A percentile compares a stretch with the other conserved stretches of the same genome.
These are phyloP conservation scores for Drosophila parabipectinata DNA, from an alignment of 1,140 invertebrate species.

Conservation along the genomic window DNA sequence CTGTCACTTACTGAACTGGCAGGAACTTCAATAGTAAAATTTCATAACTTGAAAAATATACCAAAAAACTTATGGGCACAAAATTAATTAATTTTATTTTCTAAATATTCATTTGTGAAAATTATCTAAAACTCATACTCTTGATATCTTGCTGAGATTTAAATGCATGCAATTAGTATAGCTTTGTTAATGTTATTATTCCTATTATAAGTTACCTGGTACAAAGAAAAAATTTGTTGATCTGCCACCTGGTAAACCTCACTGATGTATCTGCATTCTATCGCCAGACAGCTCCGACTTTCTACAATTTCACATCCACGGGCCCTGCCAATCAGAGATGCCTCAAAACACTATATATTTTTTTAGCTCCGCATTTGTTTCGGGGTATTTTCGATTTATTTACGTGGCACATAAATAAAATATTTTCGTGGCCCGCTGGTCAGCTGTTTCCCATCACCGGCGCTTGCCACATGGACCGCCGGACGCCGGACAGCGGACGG, in stretches of 20 bases:
- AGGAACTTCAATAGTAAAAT: too few relatives aligned
- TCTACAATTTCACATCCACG: conserved; percentile 33
- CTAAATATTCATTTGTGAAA: too few relatives aligned
- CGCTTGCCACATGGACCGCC: conserved; percentile 61
- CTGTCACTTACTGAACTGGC: too few relatives aligned
- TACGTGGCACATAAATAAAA: conserved; percentile 78
- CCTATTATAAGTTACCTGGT: conserved; percentile 4
- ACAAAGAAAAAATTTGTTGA: not conserved
- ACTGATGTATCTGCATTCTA: conserved; percentile 18
- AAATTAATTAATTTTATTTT: too few relatives aligned
- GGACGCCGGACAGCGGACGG: conserved; percentile 16
- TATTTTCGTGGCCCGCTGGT: conserved; percentile 71
- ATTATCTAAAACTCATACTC: too few relatives aligned
- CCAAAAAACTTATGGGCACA: too few relatives aligned
- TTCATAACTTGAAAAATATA: too few relatives aligned
- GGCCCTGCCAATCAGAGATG: conserved; percentile 40
- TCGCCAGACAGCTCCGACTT: conserved; percentile 32
- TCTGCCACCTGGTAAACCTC: not conserved
- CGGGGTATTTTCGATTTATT: conserved; percentile 59
- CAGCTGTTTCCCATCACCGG: conserved; percentile 80
- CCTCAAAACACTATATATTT: conserved; percentile 16
- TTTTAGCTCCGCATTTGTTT: conserved; percentile 4
- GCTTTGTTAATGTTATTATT: not conserved
- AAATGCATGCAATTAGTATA: not conserved
- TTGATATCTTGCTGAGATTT: not conserved